These are phyloP conservation scores for Pantherophis guttatus DNA, from an alignment of 2,113 vertebrate genomes.

Conservation along the genomic window DNA sequence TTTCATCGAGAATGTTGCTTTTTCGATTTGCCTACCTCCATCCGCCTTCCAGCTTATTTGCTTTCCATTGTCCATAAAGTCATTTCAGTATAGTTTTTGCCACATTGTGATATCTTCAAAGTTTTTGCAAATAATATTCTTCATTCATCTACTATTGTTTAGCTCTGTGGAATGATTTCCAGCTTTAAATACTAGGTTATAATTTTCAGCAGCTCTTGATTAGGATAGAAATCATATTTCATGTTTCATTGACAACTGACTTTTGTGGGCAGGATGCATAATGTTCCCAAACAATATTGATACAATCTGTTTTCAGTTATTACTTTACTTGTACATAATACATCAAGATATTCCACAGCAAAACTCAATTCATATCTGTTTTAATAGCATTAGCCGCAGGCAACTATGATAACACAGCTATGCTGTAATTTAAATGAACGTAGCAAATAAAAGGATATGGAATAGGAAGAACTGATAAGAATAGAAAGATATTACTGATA, in stretches of 20 bases:
- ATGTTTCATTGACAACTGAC: not conserved
- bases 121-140: not conserved
- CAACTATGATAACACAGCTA: not conserved
- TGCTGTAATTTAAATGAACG: constrained; percentile 4
- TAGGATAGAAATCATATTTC: not conserved
- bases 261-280: not conserved
- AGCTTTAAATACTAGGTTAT: not conserved
- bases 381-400: not conserved
- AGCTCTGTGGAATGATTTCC: too few species aligned
- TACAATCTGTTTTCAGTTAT: not conserved
- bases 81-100: not conserved
- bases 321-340: not conserved
- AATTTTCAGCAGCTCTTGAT: not conserved
- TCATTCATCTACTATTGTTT: not conserved
- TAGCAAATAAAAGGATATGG: not conserved
- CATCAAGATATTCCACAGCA: not conserved
- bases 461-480: not conserved
- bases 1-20: not conserved
- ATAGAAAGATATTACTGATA: not conserved
- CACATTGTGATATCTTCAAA: not conserved
- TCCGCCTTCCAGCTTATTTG: not conserved
- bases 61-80: not conserved
- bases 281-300: not conserved
- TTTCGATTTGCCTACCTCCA: not conserved
- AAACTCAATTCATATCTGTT: not conserved